Conservation (phyloP, 2,797 vertebrate species). For the Apodemus agrarius region DNA sequence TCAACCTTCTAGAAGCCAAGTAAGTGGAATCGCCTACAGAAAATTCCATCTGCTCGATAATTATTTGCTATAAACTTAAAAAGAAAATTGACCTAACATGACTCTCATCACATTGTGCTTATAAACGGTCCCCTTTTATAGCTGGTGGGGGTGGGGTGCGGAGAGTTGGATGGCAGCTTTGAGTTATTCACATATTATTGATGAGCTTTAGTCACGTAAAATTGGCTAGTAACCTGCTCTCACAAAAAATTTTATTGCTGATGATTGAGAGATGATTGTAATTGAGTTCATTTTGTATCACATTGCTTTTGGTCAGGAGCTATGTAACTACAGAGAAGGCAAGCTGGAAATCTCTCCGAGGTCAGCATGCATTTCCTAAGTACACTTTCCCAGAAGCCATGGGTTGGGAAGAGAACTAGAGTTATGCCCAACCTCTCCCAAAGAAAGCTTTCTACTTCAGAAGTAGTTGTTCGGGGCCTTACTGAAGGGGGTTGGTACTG, state of each 20-base stretch:
- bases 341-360: conserved; percentile 18
- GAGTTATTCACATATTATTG: conserved; percentile 55
- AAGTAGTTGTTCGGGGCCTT: neutral
- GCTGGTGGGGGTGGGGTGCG: neutral
- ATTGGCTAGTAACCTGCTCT: conserved; percentile 37
- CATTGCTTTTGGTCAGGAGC: conserved; percentile 11
- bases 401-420: conserved; percentile 1
- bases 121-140: conserved; percentile 49
- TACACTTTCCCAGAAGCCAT: neutral
- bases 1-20: conserved; percentile 60
- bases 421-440: neutral
- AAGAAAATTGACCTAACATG: conserved; percentile 65
- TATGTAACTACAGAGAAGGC: conserved; percentile 16
- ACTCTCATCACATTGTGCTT: conserved; percentile 61
- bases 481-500: neutral
- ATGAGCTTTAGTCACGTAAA: conserved; percentile 62
- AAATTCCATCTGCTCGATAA: conserved; percentile 74
- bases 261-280: conserved; percentile 65
- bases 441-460: neutral
- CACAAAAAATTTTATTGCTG: conserved; percentile 34
- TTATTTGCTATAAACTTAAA: conserved; percentile 69
- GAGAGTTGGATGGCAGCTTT: neutral
- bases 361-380: neutral
- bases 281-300: conserved; percentile 54
- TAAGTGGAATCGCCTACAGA: conserved; percentile 67